Conservation (phyloP, 2,797 vertebrate species). For the Myotis planiceps region DNA sequence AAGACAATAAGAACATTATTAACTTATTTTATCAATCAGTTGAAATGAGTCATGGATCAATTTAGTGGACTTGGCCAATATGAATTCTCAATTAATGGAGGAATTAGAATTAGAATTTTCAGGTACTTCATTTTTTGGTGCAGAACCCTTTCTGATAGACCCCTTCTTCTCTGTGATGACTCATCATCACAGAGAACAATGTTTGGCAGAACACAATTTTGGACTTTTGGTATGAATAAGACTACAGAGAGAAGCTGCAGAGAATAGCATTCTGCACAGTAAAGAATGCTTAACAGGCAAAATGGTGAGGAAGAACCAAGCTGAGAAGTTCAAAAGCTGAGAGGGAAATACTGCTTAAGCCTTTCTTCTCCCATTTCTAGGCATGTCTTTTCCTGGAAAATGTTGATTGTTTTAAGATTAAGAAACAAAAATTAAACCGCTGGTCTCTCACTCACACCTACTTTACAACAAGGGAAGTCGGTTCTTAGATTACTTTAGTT, state of each 20-base stretch:
- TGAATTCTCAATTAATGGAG: background rate
- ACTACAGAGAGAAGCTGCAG: background rate
- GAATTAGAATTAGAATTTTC: background rate
- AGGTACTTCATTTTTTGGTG: background rate
- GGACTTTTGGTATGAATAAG: background rate
- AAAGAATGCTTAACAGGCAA: background rate
- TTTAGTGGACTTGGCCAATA: background rate
- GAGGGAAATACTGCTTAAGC: background rate
- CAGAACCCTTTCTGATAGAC: background rate
- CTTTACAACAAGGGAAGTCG: background rate
- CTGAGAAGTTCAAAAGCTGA: background rate
- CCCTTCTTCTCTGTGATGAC: background rate
- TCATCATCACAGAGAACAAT: background rate
- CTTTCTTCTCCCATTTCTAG: background rate
- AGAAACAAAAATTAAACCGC: background rate
- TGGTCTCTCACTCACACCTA: background rate
- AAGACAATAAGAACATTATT: background rate
- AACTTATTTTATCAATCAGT: slow-evolving; percentile 49
- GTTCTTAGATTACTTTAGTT: background rate
- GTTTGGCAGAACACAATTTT: background rate
- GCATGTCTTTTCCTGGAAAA: background rate
- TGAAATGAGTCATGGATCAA: slow-evolving; percentile 3
- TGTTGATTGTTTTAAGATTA: background rate
- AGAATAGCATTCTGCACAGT: background rate
- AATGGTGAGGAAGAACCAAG: background rate